A percentile compares a stretch with the other conserved stretches of the same genome.
phyloP scores from a whole-genome alignment of 92 coral and sea anemone species.

The Porites rus region DNA sequence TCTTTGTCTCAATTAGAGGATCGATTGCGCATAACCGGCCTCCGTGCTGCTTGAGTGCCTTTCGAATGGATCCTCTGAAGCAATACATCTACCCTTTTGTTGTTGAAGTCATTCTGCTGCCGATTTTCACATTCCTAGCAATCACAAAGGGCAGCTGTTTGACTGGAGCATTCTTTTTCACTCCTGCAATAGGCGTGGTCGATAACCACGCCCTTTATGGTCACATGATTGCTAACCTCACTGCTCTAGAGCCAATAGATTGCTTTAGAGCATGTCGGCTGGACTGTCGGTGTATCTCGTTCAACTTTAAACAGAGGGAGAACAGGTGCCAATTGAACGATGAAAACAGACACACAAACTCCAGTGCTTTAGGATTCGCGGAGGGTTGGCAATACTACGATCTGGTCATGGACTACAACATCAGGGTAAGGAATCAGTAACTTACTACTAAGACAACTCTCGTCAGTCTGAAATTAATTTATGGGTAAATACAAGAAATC shows the following conservation, averaged over 20 bases:
- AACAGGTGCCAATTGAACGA: slow-evolving; percentile 25
- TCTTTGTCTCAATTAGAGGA: too few relatives aligned
- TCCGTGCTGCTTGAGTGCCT: too few relatives aligned
- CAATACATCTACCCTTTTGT: background rate
- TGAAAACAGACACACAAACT: slow-evolving; percentile 6
- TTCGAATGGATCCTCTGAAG: too few relatives aligned
- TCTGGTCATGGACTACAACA: background rate
- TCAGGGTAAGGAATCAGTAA: background rate
- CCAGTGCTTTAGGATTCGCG: background rate
- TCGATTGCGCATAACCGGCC: too few relatives aligned
- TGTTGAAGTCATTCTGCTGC: background rate
- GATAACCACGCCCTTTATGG: background rate
- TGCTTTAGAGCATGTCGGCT: slow-evolving; percentile 16
- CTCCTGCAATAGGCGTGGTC: background rate
- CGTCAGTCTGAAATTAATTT: too few relatives aligned
- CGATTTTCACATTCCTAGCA: background rate
- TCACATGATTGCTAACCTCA: background rate
- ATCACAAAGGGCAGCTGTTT: background rate
- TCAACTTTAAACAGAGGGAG: background rate
- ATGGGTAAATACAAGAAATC: too few relatives aligned
- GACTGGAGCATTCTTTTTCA: slow-evolving; percentile 3
- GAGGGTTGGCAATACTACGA: slow-evolving; percentile 17
- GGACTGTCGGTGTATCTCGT: slow-evolving; percentile 31
- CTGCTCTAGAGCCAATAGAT: background rate
- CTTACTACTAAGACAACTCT: background rate